Base-by-base conservation (phyloP, 1,140 invertebrate species). In the Episyrphus balteatus region DNA sequence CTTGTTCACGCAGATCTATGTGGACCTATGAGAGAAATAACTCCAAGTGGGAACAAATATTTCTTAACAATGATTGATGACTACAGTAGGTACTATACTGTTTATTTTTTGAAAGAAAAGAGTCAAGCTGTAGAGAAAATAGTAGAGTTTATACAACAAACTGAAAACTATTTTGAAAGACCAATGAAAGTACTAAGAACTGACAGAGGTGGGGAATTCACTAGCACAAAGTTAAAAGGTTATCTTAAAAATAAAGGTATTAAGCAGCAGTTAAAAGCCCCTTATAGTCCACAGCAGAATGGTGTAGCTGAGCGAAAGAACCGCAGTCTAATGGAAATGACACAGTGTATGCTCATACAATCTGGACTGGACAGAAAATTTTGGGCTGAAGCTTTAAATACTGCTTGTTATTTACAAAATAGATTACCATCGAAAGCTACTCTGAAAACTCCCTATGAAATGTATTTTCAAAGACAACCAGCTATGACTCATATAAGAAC, bases 281-380 rank as follows among this genome's bases (percentile, higher is more conserved):
- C 58, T 1, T 68, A 69, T 48, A 63, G 54, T 26, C 59, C 60
- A 7, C 51, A 70, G 46, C 54, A 59, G 44, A 70, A 70, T 51
- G 65, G 66, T 6, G 45, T 56, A 8, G 57, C 57, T 15, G 68
- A 72, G 15, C 31, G 47, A 3, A 37, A 43, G 15, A 48, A 43
- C 21, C 18, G 47, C 13, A 36, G 13, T 10, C 2, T 37, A 30
- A 33, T 48, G n/a, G 47, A 48, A 30, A 44, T 38, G 33, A 30
- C 32, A 8, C 33, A 36, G 31, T 42, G 31, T 30, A 38, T 43
- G 34, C 12, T 48, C 14, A 15, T 32, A 10, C 17, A 21, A 11
- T n/a, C 17, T 8, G 41, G 33, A n/a, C 26, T 44, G 13, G 17
- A 26, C 11, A 17, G 15, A 7, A 47, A 26, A 61, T 62, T 52